Conservation (phyloP, 2,113 vertebrate species). For the Aphelocoma coerulescens region DNA sequence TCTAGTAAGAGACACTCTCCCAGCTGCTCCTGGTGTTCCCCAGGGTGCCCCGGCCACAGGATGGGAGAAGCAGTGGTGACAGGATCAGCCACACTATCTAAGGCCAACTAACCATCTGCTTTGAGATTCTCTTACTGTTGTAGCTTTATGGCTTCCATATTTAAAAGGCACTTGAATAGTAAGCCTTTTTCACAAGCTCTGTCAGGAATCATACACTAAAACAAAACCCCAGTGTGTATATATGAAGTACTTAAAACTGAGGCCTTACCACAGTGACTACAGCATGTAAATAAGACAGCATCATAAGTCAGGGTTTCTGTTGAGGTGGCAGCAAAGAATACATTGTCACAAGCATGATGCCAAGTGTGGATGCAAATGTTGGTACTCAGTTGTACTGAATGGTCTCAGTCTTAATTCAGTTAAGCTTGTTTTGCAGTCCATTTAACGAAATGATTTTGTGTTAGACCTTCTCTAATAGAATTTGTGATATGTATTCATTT, state of each 20-base stretch:
- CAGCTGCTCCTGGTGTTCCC: neutral
- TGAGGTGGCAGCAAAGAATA: neutral
- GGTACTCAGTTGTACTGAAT: neutral
- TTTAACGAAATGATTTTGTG: neutral
- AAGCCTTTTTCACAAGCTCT: neutral
- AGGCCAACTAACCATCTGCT: neutral
- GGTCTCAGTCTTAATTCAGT: neutral
- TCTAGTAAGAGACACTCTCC: neutral
- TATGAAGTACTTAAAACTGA: neutral
- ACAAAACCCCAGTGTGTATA: neutral
- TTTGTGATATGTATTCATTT: neutral
- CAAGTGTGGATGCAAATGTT: neutral
- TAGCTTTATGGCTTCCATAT: neutral
- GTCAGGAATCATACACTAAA: neutral
- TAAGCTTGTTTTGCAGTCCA: neutral
- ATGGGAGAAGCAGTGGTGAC: neutral
- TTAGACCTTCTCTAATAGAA: neutral
- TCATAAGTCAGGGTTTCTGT: neutral
- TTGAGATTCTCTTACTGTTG: neutral
- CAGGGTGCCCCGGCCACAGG: neutral
- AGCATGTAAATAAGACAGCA: neutral
- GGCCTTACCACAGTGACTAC: neutral
- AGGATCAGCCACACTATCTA: fast-evolving
- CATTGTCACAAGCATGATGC: neutral
- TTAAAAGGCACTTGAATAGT: neutral